Base-by-base conservation (phyloP, 2,797 vertebrate genomes). In the Enteromius thamalakanensis region DNA sequence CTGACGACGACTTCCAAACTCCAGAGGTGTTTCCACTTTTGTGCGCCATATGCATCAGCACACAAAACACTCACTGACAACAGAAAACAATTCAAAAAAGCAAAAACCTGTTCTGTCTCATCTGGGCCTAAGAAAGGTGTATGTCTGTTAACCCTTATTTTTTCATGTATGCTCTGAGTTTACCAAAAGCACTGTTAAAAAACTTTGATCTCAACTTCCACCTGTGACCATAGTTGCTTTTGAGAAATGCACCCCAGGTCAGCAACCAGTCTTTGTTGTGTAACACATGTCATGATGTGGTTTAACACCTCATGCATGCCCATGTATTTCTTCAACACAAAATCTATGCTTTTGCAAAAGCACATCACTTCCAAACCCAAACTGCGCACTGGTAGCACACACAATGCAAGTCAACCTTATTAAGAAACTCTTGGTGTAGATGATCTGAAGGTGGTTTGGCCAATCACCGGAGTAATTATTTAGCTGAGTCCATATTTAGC, bases 401-500 rank as follows among this genome's bases (percentile, higher is more conserved):
- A 12, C 23, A 79, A 37, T 78, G 40, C 69, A 29, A 69, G 68
- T 47, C 26, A 81, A 26, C 82, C 82, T 80, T 69, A 85, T 80
- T 84, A 87, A 77, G 69, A 78, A 87, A 81, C 80, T 78, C 37
- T 68, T 53, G 9, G 65, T 51, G 71, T 49, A 47, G 72, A 79
- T 64, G 53, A 82, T 85, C 83, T 85, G 47, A 69, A 84, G 70
- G 79, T 67, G 76, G 74, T 84, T 78, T 76, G 83, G 84, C 79
- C 86, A 87, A 87, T 81, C 64, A 55, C 80, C 1, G 40, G 21
- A 55, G 87, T 87, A 86, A 88, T 89, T 89, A 89, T 88, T 88
- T 87, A 86, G 84, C 80, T 2, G 15, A 82, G 81, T 90, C 80
- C 87, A 87, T 86, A 88, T 89, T 89, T 86, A 89, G 89, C 83